phyloP scores from a whole-genome alignment of 2,888 invertebrate genomes.

The Cancer borealis region DNA sequence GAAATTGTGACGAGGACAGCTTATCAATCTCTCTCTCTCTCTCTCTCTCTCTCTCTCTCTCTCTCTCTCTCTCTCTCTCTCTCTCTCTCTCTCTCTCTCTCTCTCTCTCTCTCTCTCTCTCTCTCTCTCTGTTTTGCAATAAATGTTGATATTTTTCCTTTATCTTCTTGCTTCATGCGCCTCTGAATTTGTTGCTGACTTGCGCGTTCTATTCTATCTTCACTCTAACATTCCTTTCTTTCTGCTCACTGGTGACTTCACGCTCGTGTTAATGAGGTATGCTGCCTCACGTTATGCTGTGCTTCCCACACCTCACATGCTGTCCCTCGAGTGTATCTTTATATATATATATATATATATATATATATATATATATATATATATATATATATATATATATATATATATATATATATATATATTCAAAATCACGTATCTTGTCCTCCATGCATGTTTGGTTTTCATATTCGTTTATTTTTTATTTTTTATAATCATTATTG shows the following conservation, averaged over 20 bases:
- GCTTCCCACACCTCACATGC: background rate
- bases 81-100: slow-evolving; percentile 48
- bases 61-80: slow-evolving; percentile 51
- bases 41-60: slow-evolving; percentile 52
- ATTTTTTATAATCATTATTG: too few relatives aligned
- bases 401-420: too few relatives aligned
- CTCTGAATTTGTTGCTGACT: background rate
- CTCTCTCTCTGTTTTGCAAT: slow-evolving; percentile 47
- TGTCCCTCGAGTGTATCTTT: too few relatives aligned
- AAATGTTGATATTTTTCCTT: background rate
- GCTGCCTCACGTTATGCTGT: slow-evolving; percentile 1
- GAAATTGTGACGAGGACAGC: background rate
- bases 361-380: too few relatives aligned
- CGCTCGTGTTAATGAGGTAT: background rate
- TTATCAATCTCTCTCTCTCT: background rate
- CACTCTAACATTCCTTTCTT: background rate
- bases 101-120: slow-evolving; percentile 60
- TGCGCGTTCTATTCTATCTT: background rate
- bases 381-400: too few relatives aligned
- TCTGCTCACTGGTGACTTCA: background rate
- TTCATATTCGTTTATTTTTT: too few relatives aligned
- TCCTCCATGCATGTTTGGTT: too few relatives aligned
- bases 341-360: too few relatives aligned
- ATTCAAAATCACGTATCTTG: too few relatives aligned
- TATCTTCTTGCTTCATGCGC: background rate